Percentiles rank a stretch among this genome's conserved stretches.
These are phyloP conservation scores for Enteromius paludinosus DNA, from an alignment of 2,797 vertebrate genomes.

Conservation along the genomic window DNA sequence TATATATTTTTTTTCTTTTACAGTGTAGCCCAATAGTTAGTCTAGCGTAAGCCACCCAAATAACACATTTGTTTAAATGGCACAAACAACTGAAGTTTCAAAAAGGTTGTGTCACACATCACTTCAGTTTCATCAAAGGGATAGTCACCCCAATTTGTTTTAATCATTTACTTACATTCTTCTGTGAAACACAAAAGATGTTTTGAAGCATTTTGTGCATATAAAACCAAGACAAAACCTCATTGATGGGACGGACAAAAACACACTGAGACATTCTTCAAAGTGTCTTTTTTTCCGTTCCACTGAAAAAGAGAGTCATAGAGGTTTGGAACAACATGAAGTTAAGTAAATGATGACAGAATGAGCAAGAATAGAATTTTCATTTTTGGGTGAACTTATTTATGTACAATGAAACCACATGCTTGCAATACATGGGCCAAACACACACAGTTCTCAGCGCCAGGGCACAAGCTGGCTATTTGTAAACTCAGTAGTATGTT, in stretches of 20 bases:
- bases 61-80: neutral
- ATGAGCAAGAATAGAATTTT: neutral
- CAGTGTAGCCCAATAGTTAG: neutral
- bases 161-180: neutral
- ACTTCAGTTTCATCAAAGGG: neutral
- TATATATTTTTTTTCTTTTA: neutral
- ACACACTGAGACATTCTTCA: neutral
- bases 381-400: neutral
- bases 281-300: neutral
- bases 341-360: neutral
- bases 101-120: neutral
- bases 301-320: neutral
- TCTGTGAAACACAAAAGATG: neutral
- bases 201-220: neutral
- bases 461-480: neutral
- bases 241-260: neutral
- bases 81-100: neutral
- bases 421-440: neutral
- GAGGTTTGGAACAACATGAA: neutral
- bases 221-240: neutral
- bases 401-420: conserved; percentile 8
- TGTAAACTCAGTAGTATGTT: conserved; percentile 7
- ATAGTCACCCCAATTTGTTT: neutral
- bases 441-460: neutral
- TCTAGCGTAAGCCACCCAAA: neutral